A percentile compares a stretch with the other conserved stretches of the same genome.
Evolutionary conservation across 2,113 vertebrate species (phyloP).

Genomic region (Motacilla alba): DNA sequence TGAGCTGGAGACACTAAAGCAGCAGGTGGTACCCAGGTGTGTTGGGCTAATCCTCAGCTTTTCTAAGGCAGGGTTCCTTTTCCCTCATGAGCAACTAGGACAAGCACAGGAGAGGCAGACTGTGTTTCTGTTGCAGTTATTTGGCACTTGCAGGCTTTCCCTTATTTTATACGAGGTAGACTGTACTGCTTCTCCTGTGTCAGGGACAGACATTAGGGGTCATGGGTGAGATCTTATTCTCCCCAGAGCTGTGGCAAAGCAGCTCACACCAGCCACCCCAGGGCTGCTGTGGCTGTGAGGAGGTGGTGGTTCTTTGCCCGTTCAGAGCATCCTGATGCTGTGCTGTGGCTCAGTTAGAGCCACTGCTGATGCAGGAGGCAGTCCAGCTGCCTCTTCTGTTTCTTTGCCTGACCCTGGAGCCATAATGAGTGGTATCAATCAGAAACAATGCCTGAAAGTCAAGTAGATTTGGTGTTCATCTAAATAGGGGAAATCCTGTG

Average conservation of each 20-base stretch:
- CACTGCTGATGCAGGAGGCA: neutral
- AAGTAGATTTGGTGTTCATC: neutral
- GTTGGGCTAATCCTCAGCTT: neutral
- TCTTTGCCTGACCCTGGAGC: neutral
- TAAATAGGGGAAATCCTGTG: conserved; percentile 12
- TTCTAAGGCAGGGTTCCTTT: neutral
- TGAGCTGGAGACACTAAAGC: conserved; percentile 21
- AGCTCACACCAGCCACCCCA: neutral
- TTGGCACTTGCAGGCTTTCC: neutral
- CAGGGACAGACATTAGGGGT: neutral
- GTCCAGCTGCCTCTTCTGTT: neutral
- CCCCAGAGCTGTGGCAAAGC: neutral
- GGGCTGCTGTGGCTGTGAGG: neutral
- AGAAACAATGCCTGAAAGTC: neutral
- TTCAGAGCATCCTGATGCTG: neutral
- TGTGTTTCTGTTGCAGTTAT: neutral
- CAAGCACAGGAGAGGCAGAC: neutral
- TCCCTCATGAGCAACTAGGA: neutral
- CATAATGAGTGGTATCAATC: neutral
- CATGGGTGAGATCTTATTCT: neutral
- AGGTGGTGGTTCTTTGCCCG: neutral
- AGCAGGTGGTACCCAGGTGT: conserved; percentile 19
- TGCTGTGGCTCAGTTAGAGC: neutral
- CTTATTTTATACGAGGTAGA: neutral
- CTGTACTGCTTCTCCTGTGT: neutral